phyloP scores from a whole-genome alignment of 2,113 vertebrate species.

The Mohoua ochrocephala region DNA sequence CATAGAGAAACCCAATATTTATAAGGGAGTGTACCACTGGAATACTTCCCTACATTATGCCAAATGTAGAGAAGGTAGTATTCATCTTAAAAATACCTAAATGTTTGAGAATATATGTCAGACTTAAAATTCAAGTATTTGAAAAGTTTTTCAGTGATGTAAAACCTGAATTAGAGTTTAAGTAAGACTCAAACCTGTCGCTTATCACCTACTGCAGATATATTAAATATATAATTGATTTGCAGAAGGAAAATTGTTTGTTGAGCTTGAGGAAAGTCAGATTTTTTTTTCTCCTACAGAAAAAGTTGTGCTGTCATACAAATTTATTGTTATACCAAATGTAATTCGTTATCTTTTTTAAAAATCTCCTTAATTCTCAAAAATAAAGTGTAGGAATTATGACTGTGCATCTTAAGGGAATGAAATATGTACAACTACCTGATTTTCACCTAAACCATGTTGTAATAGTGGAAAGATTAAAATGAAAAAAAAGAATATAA shows the following conservation, averaged over 20 bases:
- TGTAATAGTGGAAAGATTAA: not conserved
- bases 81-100: not conserved
- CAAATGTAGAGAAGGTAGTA: not conserved
- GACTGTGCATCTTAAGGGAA: not conserved
- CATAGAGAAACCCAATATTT: not conserved
- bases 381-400: not conserved
- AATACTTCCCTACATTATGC: not conserved
- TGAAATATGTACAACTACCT: not conserved
- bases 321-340: not conserved
- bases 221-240: not conserved
- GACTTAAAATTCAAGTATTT: not conserved
- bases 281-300: not conserved
- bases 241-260: not conserved
- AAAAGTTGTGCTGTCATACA: not conserved
- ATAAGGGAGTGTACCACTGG: not conserved
- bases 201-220: not conserved
- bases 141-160: not conserved
- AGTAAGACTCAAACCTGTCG: not conserved
- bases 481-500: not conserved
- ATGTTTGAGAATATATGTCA: not conserved
- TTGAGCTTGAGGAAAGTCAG: not conserved
- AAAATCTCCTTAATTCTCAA: not conserved
- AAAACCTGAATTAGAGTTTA: not conserved
- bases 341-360: not conserved
- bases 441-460: not conserved